Evolutionary conservation across 2,888 invertebrate genomes (phyloP).

Genomic region (Habrosyne pyritoides): DNA sequence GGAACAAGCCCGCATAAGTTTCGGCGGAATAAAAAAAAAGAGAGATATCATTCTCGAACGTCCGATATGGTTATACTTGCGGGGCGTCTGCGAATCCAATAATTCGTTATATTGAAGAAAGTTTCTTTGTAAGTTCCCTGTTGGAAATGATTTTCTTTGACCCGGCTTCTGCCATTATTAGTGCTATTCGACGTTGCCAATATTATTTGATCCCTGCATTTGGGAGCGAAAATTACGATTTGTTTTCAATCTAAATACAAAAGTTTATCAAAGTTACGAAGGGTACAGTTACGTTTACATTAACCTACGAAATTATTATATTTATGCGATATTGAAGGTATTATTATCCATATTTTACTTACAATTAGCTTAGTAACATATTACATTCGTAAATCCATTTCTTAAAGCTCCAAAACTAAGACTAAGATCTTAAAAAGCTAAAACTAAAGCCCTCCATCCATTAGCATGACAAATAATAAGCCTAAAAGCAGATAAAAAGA

Average conservation of each 20-base stretch:
- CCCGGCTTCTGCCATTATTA: constrained; percentile 62
- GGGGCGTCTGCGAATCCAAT: constrained; percentile 71
- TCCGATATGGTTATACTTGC: constrained; percentile 57
- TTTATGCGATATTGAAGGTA: not conserved
- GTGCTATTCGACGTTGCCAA: constrained; percentile 64
- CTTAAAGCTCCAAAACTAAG: no score
- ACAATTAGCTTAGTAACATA: no score
- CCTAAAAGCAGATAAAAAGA: constrained; percentile 1
- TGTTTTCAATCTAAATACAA: constrained; percentile 17
- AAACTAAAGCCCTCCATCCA: not conserved
- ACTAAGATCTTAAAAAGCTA: no score
- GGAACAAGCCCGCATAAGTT: constrained; percentile 26
- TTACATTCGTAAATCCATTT: not conserved
- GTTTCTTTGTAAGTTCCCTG: constrained; percentile 64
- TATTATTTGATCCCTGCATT: constrained; percentile 39
- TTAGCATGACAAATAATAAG: not conserved
- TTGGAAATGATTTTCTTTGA: constrained; percentile 72
- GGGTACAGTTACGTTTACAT: not conserved
- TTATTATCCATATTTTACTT: not conserved
- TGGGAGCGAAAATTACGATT: constrained; percentile 23
- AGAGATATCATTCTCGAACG: constrained; percentile 61
- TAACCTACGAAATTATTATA: not conserved
- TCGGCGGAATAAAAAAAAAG: constrained; percentile 42
- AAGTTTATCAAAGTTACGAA: not conserved
- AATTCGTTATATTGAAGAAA: constrained; percentile 78